A percentile compares a stretch with the other conserved stretches of the same genome.
Evolutionary conservation across 2,113 vertebrate genomes (phyloP).

Genomic region (Budorcas taxicolor): DNA sequence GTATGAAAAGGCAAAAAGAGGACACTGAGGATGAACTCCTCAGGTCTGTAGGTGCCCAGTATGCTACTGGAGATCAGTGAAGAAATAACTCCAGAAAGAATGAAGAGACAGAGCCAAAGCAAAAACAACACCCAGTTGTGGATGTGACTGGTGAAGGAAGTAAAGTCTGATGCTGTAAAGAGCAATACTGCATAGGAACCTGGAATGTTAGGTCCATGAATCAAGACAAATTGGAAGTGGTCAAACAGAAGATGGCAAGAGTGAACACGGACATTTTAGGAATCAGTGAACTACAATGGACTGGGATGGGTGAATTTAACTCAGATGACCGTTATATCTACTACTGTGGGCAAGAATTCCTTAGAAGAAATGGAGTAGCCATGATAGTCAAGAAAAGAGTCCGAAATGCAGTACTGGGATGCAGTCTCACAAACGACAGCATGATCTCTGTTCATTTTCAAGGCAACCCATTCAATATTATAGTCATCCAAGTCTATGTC

Average conservation of each 20-base stretch:
- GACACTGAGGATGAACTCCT: background rate
- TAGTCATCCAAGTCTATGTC: background rate
- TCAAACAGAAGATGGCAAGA: background rate
- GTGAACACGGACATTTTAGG: background rate
- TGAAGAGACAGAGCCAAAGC: background rate
- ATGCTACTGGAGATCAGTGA: background rate
- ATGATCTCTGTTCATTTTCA: rapidly evolving
- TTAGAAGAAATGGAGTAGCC: background rate
- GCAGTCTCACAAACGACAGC: background rate
- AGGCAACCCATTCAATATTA: background rate
- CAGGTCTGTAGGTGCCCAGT: background rate
- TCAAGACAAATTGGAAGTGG: background rate
- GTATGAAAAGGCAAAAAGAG: background rate
- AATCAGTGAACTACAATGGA: background rate
- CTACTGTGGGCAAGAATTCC: background rate
- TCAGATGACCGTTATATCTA: background rate
- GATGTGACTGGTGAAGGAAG: background rate
- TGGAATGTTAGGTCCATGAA: background rate
- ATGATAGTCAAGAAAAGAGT: background rate
- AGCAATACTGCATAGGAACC: background rate
- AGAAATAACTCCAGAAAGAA: background rate
- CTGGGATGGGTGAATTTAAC: background rate
- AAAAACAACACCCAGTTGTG: background rate
- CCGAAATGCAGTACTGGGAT: background rate
- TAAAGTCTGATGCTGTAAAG: background rate